phyloP scores from a whole-genome alignment of 2,113 vertebrate species.

The Pangasianodon hypophthalmus region DNA sequence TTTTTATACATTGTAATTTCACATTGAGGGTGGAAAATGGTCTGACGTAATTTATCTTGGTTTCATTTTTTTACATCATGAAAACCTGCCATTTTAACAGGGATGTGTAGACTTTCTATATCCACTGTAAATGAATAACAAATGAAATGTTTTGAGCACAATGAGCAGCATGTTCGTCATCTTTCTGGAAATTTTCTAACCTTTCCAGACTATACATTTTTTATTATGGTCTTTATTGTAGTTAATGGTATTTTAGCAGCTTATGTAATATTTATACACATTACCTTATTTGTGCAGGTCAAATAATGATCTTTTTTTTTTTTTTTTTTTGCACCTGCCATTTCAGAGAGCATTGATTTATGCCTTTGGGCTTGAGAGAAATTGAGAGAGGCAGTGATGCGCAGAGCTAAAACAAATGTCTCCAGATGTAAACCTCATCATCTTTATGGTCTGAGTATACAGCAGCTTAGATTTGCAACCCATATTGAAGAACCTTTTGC shows the following conservation, averaged over 20 bases:
- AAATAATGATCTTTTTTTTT: constrained; percentile 7
- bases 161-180: not conserved
- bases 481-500: not conserved
- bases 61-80: too few relatives aligned
- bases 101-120: too few relatives aligned
- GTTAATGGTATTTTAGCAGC: constrained; percentile 7
- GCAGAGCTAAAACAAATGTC: not conserved
- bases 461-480: not conserved
- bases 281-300: not conserved
- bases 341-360: constrained; percentile 5
- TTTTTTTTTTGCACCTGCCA: not conserved
- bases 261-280: not conserved
- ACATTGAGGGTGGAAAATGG: too few relatives aligned
- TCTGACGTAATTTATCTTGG: too few relatives aligned
- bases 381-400: not conserved
- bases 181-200: not conserved
- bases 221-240: not conserved
- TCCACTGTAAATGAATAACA: not conserved
- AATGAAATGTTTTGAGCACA: not conserved
- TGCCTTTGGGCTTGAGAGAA: not conserved
- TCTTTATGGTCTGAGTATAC: not conserved
- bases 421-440: not conserved
- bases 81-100: too few relatives aligned
- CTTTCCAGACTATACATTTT: not conserved
- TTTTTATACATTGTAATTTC: too few relatives aligned